Percentiles rank a stretch among this genome's conserved stretches.
Conservation (phyloP, 2,797 vertebrate genomes). For the Apogon talboti region DNA sequence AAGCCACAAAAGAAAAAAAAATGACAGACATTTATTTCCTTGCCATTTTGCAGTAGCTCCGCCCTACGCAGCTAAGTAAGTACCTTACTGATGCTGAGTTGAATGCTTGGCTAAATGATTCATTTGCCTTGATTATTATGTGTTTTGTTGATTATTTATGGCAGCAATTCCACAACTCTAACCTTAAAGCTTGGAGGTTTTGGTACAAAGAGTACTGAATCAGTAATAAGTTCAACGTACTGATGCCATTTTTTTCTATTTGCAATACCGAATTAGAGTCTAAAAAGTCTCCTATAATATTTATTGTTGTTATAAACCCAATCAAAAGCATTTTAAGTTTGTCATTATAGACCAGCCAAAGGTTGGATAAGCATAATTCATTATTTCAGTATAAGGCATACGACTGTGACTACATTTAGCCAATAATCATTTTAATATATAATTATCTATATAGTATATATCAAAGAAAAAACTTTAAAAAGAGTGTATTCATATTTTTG, state of each 20-base stretch:
- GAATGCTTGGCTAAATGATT: conserved; percentile 30
- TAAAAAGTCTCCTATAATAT: conserved; percentile 35
- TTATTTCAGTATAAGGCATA: conserved; percentile 68
- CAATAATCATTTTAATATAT: conserved; percentile 58
- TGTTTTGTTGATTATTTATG: conserved; percentile 41
- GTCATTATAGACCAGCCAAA: conserved; percentile 50
- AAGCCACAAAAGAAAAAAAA: conserved; percentile 51
- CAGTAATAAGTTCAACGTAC: conserved; percentile 34
- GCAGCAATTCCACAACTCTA: conserved; percentile 23
- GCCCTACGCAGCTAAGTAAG: conserved; percentile 24
- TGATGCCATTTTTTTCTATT: conserved; percentile 47
- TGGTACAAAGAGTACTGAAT: conserved; percentile 26
- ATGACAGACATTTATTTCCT: conserved; percentile 40
- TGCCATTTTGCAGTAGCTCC: conserved; percentile 21
- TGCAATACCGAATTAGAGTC: conserved; percentile 68
- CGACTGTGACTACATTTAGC: conserved; percentile 77
- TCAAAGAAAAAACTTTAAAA: conserved; percentile 11
- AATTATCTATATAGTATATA: conserved; percentile 24
- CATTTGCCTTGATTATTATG: conserved; percentile 48
- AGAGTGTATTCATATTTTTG: conserved; percentile 62
- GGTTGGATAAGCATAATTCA: conserved; percentile 50
- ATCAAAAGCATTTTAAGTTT: conserved; percentile 40
- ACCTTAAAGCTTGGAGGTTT: conserved; percentile 35
- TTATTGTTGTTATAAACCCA: conserved; percentile 46
- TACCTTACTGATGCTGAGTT: conserved; percentile 34